phyloP scores from a whole-genome alignment of 1,140 invertebrate species.

The Meloidogyne floridensis region DNA sequence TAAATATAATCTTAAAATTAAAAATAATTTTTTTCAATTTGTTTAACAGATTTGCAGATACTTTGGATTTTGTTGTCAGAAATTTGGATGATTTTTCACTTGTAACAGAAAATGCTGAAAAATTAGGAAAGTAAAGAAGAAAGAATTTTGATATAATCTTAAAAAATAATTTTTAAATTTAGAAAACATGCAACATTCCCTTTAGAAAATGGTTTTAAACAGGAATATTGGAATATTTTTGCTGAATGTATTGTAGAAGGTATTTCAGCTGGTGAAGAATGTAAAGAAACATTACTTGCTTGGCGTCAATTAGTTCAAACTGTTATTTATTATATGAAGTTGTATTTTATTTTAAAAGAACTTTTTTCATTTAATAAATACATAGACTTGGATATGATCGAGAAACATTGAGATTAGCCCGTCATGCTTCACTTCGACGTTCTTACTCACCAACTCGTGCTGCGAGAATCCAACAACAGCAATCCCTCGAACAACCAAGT shows the following conservation, averaged over 20 bases:
- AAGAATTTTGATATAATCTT: not conserved
- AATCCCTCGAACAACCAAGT: not conserved
- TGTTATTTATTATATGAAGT: slow-evolving; percentile 54
- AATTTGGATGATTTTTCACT: slow-evolving; percentile 52
- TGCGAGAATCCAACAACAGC: slow-evolving; percentile 1
- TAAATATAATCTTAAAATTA: not conserved
- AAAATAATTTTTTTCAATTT: not conserved
- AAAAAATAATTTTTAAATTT: not conserved
- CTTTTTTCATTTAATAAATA: not conserved
- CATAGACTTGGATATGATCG: slow-evolving; percentile 48
- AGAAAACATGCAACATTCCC: slow-evolving; percentile 44
- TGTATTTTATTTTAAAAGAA: not conserved
- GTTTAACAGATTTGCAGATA: slow-evolving; percentile 40
- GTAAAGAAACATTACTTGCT: slow-evolving; percentile 53
- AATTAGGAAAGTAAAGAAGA: slow-evolving; percentile 42
- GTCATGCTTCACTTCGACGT: slow-evolving; percentile 34
- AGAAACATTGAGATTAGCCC: slow-evolving; percentile 38
- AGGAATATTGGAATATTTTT: slow-evolving; percentile 54
- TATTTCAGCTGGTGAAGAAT: slow-evolving; percentile 24
- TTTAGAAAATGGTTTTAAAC: slow-evolving; percentile 41
- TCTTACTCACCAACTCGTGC: slow-evolving; percentile 10
- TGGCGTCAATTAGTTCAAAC: slow-evolving; percentile 50
- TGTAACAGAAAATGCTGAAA: slow-evolving; percentile 56
- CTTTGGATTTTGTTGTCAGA: slow-evolving; percentile 53
- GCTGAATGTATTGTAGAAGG: slow-evolving; percentile 53